Evolutionary conservation across 1,140 invertebrate species (phyloP).

Genomic region (Daktulosphaira vitifoliae): DNA sequence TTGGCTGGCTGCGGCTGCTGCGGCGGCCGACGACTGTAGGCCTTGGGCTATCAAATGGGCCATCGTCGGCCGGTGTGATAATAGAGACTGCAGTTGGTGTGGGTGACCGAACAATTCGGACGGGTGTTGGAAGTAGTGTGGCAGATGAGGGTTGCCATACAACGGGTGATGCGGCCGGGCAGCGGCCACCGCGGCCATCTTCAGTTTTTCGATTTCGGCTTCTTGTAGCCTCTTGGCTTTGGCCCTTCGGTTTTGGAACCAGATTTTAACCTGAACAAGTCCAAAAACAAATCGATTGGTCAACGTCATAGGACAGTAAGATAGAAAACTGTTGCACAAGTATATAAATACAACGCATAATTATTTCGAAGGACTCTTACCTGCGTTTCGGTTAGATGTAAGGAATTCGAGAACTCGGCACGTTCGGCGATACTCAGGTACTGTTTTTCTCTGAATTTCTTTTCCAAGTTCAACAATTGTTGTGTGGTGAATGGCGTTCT

Average conservation of each 20-base stretch:
- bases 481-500: conserved; percentile 95
- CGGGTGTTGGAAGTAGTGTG: conserved; percentile 38
- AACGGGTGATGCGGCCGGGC: conserved; percentile 49
- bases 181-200: conserved; percentile 62
- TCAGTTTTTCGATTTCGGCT: conserved; percentile 82
- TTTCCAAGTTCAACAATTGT: conserved; percentile 85
- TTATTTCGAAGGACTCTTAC: conserved; percentile 45
- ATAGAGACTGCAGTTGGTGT: conserved; percentile 37
- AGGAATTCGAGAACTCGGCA: conserved; percentile 88
- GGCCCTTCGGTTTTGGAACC: conserved; percentile 93
- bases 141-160: conserved; percentile 45
- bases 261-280: conserved; percentile 77
- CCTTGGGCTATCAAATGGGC: conserved; percentile 34
- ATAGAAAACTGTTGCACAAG: neutral
- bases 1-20: conserved; percentile 38
- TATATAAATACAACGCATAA: neutral
- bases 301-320: too few relatives aligned
- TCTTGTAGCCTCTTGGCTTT: conserved; percentile 92
- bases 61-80: conserved; percentile 38
- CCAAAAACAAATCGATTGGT: neutral
- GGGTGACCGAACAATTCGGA: conserved; percentile 36
- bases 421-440: conserved; percentile 93
- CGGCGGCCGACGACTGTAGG: conserved; percentile 34
- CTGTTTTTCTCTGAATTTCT: conserved; percentile 93
- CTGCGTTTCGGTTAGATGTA: conserved; percentile 92